Evolutionary conservation across 2,888 invertebrate species (phyloP).

Genomic region (Frankliniella fusca): DNA sequence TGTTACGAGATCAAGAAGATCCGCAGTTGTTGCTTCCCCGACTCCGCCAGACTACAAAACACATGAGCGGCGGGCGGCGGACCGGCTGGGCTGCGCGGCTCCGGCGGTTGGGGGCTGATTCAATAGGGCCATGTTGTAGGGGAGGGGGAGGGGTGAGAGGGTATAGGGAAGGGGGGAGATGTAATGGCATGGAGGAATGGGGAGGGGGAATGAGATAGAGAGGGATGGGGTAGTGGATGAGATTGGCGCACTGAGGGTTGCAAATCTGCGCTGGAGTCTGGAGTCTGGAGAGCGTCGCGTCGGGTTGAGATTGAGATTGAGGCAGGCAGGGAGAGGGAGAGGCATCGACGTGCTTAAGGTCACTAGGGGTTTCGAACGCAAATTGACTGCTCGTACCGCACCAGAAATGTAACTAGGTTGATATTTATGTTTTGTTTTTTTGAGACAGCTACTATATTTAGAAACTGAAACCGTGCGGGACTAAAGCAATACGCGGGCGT

Average conservation of each 20-base stretch:
- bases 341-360: too few relatives aligned
- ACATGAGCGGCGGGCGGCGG: neutral
- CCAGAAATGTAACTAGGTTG: too few relatives aligned
- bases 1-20: neutral
- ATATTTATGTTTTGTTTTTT: too few relatives aligned
- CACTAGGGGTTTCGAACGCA: too few relatives aligned
- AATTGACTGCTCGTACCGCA: too few relatives aligned
- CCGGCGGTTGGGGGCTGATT: neutral
- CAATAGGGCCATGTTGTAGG: neutral
- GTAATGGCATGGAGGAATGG: neutral
- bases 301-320: too few relatives aligned
- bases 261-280: neutral
- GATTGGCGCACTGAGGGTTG: neutral
- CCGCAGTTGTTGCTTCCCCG: neutral
- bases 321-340: too few relatives aligned
- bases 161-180: neutral
- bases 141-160: neutral
- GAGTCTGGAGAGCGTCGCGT: neutral
- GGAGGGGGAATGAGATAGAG: too few relatives aligned
- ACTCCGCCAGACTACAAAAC: neutral
- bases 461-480: too few relatives aligned
- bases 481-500: too few relatives aligned
- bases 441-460: too few relatives aligned
- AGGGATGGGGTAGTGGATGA: neutral
- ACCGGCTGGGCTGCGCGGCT: neutral